Evolutionary conservation across 2,888 invertebrate species (phyloP).

Genomic region (Dicyrtoma fusca): DNA sequence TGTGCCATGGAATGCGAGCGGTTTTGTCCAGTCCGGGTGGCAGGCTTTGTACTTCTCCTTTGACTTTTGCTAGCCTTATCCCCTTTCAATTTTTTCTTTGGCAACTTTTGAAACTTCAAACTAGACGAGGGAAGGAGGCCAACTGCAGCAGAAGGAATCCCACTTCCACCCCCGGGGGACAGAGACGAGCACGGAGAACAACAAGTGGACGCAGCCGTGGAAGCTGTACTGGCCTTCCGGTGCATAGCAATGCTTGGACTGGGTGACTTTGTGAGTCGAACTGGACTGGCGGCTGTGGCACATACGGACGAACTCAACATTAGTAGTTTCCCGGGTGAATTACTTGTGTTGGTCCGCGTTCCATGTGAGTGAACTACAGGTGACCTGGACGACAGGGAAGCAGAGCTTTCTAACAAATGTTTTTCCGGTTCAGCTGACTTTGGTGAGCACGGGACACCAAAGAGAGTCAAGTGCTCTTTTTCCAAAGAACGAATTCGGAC

Average conservation of each 20-base stretch:
- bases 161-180: neutral
- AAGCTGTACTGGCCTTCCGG: too few relatives aligned
- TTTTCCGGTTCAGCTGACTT: neutral
- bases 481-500: constrained; percentile 5
- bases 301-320: too few relatives aligned
- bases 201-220: neutral
- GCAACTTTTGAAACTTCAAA: neutral
- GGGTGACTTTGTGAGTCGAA: too few relatives aligned
- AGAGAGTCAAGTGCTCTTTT: neutral
- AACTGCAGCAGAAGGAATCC: neutral
- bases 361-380: neutral
- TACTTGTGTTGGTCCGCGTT: too few relatives aligned
- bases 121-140: neutral
- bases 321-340: too few relatives aligned
- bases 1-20: constrained; percentile 13
- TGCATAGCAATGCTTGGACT: too few relatives aligned
- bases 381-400: neutral
- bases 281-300: too few relatives aligned
- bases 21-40: constrained; percentile 13
- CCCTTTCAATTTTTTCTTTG: constrained; percentile 10
- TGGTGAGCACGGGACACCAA: neutral
- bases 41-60: neutral
- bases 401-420: too few relatives aligned
- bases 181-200: neutral
- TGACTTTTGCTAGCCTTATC: neutral